Evolutionary conservation across 2,797 vertebrate species (phyloP).

Genomic region (Microchirus variegatus): DNA sequence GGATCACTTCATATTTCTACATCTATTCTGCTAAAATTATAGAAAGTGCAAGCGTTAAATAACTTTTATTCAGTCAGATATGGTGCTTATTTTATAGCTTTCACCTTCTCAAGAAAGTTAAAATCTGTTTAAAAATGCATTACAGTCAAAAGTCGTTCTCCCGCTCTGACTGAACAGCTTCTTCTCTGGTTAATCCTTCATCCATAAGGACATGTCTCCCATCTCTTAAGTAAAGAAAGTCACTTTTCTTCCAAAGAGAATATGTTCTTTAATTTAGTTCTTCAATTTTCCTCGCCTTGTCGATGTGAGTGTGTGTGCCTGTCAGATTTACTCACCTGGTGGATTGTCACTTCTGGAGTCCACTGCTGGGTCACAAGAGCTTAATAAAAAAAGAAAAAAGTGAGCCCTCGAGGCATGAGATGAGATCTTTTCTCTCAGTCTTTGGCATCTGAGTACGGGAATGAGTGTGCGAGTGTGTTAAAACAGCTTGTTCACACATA

Average conservation of each 20-base stretch:
- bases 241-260: slow-evolving; percentile 18
- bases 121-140: slow-evolving; percentile 11
- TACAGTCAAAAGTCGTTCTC: slow-evolving; percentile 19
- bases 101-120: slow-evolving; percentile 36
- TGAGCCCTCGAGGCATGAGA: slow-evolving; percentile 40
- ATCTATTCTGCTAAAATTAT: too few species aligned
- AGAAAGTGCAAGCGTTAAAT: too few species aligned
- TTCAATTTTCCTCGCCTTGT: neutral
- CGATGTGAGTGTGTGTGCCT: slow-evolving; percentile 13
- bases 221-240: slow-evolving; percentile 10
- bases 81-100: slow-evolving; percentile 13
- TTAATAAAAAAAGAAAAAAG: slow-evolving; percentile 26
- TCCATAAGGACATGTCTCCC: neutral
- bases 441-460: slow-evolving; percentile 26
- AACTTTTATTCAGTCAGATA: too few species aligned
- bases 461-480: slow-evolving; percentile 61
- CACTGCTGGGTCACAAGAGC: slow-evolving; percentile 9
- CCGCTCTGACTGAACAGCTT: slow-evolving; percentile 34
- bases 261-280: slow-evolving; percentile 3
- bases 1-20: too few species aligned
- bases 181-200: neutral
- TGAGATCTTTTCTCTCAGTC: slow-evolving; percentile 21
- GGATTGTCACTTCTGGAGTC: neutral
- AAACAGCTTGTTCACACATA: slow-evolving; percentile 74
- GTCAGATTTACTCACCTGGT: slow-evolving; percentile 4